These are phyloP conservation scores for Trissoscelio sp. DNA, from an alignment of 2,888 invertebrate genomes.

Conservation along the genomic window DNA sequence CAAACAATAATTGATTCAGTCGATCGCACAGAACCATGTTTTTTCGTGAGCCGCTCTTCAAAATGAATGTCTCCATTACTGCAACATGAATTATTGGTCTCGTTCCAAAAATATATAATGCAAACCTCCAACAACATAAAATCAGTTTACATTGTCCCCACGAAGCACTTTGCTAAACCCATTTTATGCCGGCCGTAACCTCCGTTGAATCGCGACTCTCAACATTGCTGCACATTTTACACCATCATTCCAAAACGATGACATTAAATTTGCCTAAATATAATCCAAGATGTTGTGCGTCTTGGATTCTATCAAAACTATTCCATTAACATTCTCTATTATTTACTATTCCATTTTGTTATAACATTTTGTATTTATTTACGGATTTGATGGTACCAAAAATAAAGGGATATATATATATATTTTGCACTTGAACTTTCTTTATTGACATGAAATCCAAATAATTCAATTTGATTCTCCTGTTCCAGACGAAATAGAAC, in stretches of 20 bases:
- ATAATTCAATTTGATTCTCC: too few relatives aligned
- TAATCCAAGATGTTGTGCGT: conserved; percentile 2
- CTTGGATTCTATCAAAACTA: not conserved
- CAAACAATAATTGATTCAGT: conserved; percentile 45
- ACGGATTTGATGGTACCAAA: too few relatives aligned
- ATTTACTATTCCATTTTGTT: too few relatives aligned
- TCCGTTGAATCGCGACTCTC: conserved; percentile 23
- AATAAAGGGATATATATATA: too few relatives aligned
- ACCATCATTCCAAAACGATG: conserved; percentile 23
- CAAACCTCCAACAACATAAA: conserved; percentile 47
- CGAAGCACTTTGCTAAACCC: conserved; percentile 53
- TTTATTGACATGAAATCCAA: too few relatives aligned
- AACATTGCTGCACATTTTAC: conserved; percentile 16
- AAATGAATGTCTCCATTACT: conserved; percentile 55
- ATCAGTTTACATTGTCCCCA: conserved; percentile 62
- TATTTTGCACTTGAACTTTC: too few relatives aligned
- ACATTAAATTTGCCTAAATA: conserved; percentile 33
- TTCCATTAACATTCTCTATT: too few relatives aligned
- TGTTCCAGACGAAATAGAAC: too few relatives aligned
- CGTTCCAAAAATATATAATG: conserved; percentile 59
- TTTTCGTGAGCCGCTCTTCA: conserved; percentile 30
- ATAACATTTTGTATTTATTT: too few relatives aligned
- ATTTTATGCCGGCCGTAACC: conserved; percentile 41
- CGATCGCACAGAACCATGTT: conserved; percentile 21
- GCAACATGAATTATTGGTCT: conserved; percentile 61